A percentile compares a stretch with the other conserved stretches of the same genome.
Evolutionary conservation across 2,797 vertebrate species (phyloP).

Genomic region (Paratrypauchen microcephalus): DNA sequence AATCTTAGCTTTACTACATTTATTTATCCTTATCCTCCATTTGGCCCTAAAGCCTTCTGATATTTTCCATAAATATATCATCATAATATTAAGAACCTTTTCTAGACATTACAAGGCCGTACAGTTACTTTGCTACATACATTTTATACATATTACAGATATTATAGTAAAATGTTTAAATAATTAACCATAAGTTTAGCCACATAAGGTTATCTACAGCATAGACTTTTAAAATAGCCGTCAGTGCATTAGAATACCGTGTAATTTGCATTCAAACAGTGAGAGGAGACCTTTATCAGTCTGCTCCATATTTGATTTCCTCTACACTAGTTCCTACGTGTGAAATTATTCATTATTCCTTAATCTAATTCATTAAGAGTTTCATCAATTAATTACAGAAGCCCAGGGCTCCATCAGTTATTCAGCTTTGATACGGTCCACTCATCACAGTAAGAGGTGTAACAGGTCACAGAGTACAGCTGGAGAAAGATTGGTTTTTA

Average conservation of each 20-base stretch:
- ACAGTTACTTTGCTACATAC: too few relatives aligned
- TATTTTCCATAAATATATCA: too few relatives aligned
- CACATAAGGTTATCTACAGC: too few relatives aligned
- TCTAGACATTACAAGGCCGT: too few relatives aligned
- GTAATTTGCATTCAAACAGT: slow-evolving; percentile 10
- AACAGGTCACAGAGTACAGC: not conserved
- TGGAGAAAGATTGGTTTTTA: not conserved
- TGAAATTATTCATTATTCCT: slow-evolving; percentile 66
- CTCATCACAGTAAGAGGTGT: slow-evolving; percentile 28
- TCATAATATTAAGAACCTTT: too few relatives aligned
- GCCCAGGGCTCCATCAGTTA: slow-evolving; percentile 43
- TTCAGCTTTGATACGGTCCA: slow-evolving; percentile 45
- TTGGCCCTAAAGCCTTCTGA: too few relatives aligned
- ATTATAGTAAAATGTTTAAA: too few relatives aligned
- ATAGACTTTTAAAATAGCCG: not conserved
- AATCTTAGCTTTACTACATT: too few relatives aligned
- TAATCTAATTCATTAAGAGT: slow-evolving; percentile 68
- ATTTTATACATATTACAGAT: too few relatives aligned
- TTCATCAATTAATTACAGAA: slow-evolving; percentile 60
- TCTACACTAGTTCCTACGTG: slow-evolving; percentile 33
- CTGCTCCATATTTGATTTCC: slow-evolving; percentile 17
- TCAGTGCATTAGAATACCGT: not conserved
- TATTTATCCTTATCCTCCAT: too few relatives aligned
- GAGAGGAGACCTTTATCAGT: slow-evolving; percentile 20
- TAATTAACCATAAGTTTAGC: too few relatives aligned